phyloP scores from a whole-genome alignment of 2,797 vertebrate species.

The Margarornis squamiger region DNA sequence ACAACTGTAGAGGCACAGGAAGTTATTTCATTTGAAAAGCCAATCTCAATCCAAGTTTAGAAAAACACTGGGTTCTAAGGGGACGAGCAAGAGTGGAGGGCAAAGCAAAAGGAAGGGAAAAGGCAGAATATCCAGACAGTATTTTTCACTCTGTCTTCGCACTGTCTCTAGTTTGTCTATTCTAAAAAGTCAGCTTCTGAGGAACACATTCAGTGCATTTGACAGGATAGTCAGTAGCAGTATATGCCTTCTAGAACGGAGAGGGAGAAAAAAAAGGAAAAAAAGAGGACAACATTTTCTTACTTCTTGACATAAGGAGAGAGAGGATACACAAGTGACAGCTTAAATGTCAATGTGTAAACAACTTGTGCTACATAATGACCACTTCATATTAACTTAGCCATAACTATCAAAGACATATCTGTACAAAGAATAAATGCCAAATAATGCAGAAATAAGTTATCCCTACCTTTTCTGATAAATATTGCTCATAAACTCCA shows the following conservation, averaged over 20 bases:
- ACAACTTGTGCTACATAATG: not conserved
- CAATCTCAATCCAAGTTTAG: not conserved
- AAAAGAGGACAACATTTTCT: not conserved
- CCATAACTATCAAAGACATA: not conserved
- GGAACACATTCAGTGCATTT: not conserved
- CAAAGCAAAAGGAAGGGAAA: not conserved
- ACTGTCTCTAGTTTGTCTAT: not conserved
- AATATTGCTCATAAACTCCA: conserved; percentile 96
- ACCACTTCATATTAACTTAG: not conserved
- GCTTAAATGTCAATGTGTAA: not conserved
- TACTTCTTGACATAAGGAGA: not conserved
- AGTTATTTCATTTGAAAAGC: not conserved
- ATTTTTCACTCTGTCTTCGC: not conserved
- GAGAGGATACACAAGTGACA: not conserved
- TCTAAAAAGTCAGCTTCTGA: not conserved
- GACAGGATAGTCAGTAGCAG: not conserved
- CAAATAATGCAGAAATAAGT: not conserved
- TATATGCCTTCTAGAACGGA: not conserved
- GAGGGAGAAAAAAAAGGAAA: not conserved
- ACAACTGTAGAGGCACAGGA: not conserved
- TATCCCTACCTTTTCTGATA: conserved; percentile 91
- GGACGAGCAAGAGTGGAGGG: accelerated
- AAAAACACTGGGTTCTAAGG: not conserved
- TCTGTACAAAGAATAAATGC: not conserved
- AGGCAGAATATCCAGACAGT: not conserved